phyloP scores from a whole-genome alignment of 2,797 vertebrate genomes.

The Emydoidea blandingii region DNA sequence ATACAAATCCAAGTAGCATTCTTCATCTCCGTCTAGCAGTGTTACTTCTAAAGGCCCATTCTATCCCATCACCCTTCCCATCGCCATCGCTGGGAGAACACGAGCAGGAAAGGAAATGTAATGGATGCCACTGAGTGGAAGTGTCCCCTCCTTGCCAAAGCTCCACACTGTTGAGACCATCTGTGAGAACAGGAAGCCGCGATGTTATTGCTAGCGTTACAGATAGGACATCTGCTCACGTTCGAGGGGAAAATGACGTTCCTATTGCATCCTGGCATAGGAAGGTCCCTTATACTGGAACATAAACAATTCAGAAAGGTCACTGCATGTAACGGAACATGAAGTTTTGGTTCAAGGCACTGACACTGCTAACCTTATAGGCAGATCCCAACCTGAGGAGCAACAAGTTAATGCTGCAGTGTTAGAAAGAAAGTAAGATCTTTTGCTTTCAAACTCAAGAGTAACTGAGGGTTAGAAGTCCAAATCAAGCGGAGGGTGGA shows the following conservation, averaged over 20 bases:
- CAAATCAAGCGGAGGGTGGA: not conserved
- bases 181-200: constrained; percentile 70
- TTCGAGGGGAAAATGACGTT: constrained; percentile 61
- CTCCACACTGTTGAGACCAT: constrained; percentile 26
- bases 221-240: constrained; percentile 66
- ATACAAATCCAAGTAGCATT: not conserved
- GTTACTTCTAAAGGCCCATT: not conserved
- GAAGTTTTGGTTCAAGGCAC: constrained; percentile 61
- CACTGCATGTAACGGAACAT: not conserved
- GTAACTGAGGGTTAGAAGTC: constrained; percentile 25
- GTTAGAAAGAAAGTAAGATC: not conserved
- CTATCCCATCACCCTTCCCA: not conserved
- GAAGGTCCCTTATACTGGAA: constrained; percentile 54
- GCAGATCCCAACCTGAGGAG: not conserved
- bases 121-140: not conserved
- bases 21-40: not conserved
- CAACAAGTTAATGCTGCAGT: not conserved
- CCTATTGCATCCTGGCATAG: constrained; percentile 68
- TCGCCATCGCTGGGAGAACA: not conserved
- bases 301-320: constrained; percentile 66
- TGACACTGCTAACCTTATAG: not conserved
- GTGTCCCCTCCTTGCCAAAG: not conserved
- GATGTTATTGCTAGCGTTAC: constrained; percentile 63
- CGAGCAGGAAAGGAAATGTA: not conserved
- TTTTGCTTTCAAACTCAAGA: constrained; percentile 12